Evolutionary conservation across 2,113 vertebrate genomes (phyloP), one percentile per base, ranked within the genome.

Genomic region (Todiramphus saurophagus): DNA sequence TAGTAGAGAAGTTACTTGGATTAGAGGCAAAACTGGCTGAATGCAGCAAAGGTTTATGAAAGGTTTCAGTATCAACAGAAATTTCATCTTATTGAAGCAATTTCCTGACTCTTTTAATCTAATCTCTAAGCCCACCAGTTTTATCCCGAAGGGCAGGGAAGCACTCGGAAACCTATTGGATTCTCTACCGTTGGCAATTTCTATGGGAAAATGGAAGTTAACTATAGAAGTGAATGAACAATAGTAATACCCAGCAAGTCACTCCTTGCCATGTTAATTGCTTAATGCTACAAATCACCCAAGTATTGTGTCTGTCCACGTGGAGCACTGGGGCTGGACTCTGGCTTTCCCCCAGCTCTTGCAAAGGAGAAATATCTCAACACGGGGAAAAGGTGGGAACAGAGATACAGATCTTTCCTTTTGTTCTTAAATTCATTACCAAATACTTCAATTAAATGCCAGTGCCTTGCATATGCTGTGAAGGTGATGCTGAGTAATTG

Each of bases 41-140:
- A 80, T 33, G 27, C 18, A 77, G 82, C 50, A 86, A 80, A 91
- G 11, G 6, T 60, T 92, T 89, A 85, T 77, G 78, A 75, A 83
- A 83, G 62, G 44, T 66, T 90, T 93, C 44, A 31, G 63, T 74
- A 89, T 86, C 88, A 88, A 83, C 64, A 95, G 75, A 88, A 90
- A 68, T 93, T 90, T 92, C 60, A 90, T 24, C 27, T 83, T 70
- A 69, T 78, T 89, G 91, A 91, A 85, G 79, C 68, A 72, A 68
- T 92, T 95, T 89, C 7, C 62, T 64, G 56, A 63, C 41, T 64
- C 74, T 88, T 67, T 95, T 81, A 90, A 83, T 75, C 80, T 94
- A 33, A 81, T 39, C 55, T 72, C 51, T 75, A 82, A 93, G 75
- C 39, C 56, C 35, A 72, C 58, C 13, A 56, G 62, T 84, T 94